Evolutionary conservation across 2,888 invertebrate genomes (phyloP), one percentile per base, ranked within the genome.

Genomic region (Zaprionus lineosus): DNA sequence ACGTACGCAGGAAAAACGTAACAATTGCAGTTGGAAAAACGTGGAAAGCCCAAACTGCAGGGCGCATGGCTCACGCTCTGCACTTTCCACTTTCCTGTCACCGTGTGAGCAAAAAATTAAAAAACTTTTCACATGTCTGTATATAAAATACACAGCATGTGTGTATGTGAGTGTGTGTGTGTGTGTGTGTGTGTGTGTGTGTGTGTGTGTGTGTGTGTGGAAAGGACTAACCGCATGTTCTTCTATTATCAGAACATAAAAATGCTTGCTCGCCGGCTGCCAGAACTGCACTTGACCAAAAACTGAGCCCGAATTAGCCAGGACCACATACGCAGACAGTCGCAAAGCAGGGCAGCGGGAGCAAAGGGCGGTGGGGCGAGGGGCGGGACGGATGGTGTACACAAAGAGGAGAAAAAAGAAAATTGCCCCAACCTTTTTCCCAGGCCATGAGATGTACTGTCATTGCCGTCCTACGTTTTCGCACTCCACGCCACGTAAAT

Each of bases 251-350:
- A 61, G 55, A 40, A 74, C 56, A 48, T 56, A 48, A 65, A 83
- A 76, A 73, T 83, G 72, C 67, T 66, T 78, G 57, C 51, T 46
- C 36, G 29, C 21, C 12, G 55, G 41, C 58, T 40, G 51, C 43
- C 58, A 47, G n/a, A 51, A 43, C 72, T 67, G 83, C 68, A 83
- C 57, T 76, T 75, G 71, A 69, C 73, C 73, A 77, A 78, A 73
- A 81, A 82, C 57, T 56, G 50, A 56, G 77, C 61, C 43, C 19
- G 61, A 81, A 66, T 84, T 76, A 69, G 74, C 56, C 28, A 50
- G 46, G 29, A 41, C 29, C 41, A 47, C 52, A 31, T n/a, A 34
- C 31, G 47, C 44, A 39, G 50, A 55, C 40, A 61, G 43, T 48
- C 50, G 56, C 51, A 60, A 47, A 51, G 44, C 40, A 39, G 59